phyloP scores from a whole-genome alignment of 2,113 vertebrate genomes.

The Trinectes maculatus region DNA sequence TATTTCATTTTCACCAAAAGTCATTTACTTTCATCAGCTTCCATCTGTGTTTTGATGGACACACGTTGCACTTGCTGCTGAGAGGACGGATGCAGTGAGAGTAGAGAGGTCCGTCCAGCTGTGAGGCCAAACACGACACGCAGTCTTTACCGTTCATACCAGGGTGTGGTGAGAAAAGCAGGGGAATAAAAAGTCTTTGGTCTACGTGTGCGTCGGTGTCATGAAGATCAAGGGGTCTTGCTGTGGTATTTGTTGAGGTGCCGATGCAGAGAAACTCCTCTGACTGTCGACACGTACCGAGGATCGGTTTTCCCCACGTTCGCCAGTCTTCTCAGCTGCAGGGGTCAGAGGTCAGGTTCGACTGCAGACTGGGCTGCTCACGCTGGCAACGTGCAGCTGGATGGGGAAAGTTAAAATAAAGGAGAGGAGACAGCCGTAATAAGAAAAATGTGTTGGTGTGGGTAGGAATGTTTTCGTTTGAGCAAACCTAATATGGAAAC shows the following conservation, averaged over 20 bases:
- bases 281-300: constrained; percentile 16
- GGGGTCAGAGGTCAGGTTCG: constrained; percentile 52
- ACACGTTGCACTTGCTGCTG: constrained; percentile 25
- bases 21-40: constrained; percentile 21
- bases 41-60: constrained; percentile 31
- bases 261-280: not conserved
- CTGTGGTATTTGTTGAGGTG: constrained; percentile 21
- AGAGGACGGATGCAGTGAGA: constrained; percentile 31
- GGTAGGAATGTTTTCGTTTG: too few relatives aligned
- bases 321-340: constrained; percentile 47
- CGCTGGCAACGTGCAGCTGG: constrained; percentile 27
- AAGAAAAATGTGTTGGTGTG: constrained; percentile 4
- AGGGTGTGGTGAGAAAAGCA: not conserved
- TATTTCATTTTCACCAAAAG: constrained; percentile 12
- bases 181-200: not conserved
- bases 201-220: not conserved
- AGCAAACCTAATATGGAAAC: constrained; percentile 13
- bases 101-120: constrained; percentile 35
- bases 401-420: not conserved
- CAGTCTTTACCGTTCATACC: constrained; percentile 20
- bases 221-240: constrained; percentile 23
- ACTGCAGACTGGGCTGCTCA: constrained; percentile 6
- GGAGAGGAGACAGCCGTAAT: not conserved
- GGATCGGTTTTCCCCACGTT: constrained; percentile 23
- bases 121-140: constrained; percentile 43